Percentiles rank a stretch among this genome's conserved stretches.
Evolutionary conservation across 1,140 invertebrate genomes (phyloP).

Genomic region (Chironomus striatipennis): DNA sequence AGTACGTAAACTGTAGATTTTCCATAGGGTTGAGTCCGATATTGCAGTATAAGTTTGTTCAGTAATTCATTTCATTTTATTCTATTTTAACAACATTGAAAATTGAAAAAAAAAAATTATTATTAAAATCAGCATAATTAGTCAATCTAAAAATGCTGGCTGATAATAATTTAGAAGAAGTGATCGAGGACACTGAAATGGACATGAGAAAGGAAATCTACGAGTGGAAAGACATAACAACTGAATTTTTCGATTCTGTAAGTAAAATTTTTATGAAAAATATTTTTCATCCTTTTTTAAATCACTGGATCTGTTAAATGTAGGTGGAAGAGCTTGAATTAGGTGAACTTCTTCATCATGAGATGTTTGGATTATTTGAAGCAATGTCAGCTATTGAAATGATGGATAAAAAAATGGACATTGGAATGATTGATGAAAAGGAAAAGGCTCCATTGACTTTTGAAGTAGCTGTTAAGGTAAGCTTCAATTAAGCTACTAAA

Average conservation of each 20-base stretch:
- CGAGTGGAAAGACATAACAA: conserved; percentile 63
- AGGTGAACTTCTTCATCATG: conserved; percentile 84
- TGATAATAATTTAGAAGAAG: no score
- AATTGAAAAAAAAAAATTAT: no score
- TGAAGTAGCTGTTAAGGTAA: conserved; percentile 71
- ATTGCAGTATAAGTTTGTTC: no score
- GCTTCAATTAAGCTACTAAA: conserved; percentile 24
- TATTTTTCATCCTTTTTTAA: no score
- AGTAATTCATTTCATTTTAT: no score
- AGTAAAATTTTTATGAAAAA: conserved; percentile 27
- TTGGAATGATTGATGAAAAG: conserved; percentile 92
- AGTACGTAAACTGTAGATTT: no score
- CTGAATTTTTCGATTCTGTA: conserved; percentile 59
- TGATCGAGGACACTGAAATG: no score
- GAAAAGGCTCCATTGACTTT: conserved; percentile 80
- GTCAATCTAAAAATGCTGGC: no score
- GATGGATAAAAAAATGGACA: conserved; percentile 99
- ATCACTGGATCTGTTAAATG: no score
- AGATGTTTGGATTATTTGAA: conserved; percentile 90
- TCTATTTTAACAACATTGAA: no score
- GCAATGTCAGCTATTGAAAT: conserved; percentile 99
- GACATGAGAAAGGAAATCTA: conserved; percentile 25
- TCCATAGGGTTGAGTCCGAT: no score
- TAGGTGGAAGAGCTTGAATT: conserved; percentile 60
- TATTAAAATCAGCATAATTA: no score